Base-by-base conservation (phyloP, 2,888 invertebrate species). In the Cryptus armator region DNA sequence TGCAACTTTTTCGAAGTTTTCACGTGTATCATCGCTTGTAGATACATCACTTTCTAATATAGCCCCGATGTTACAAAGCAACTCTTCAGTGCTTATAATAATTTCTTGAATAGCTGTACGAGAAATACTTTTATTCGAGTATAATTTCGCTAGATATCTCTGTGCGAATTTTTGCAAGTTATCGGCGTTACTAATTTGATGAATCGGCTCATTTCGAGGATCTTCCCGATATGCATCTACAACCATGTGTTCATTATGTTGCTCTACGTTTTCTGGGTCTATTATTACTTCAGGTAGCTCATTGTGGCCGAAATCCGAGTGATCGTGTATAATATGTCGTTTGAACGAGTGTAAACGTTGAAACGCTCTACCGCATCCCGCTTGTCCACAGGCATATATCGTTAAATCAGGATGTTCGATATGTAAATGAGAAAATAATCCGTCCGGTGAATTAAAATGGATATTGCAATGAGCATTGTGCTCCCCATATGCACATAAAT, bases 21-120 rank as follows among this genome's bases (percentile, higher is more conserved):
- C 64, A 14, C 66, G 43, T 16, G 66, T 43, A 6, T n/a, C 6
- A 6, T 66, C 16, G 19, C n/a, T 37, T 16, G 43, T 16, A 43
- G n/a, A 16, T 43, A 66, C 43, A 16, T 44, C 3, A 44, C 7
- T 43, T 43, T 19, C 44, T 43, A 66, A 66, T 9, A 66, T 16
- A 14, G 7, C 3, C 16, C 66, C 66, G 16, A 66, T 6, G 37
- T 44, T 43, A 66, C 16, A 2, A 14, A 66, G 66, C 16, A 66
- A 43, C 37, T 43, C 43, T 66, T 6, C 43, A 1, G 44, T 66
- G n/a, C 66, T 43, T 3, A 16, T 16, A 16, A 66, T 16, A 7
- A 66, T 66, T 9, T 66, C 43, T 66, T 66, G 66, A 9, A 66
- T 66, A 1, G 66, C 37, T 16, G 14, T 66, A 66, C 44, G 66